Evolutionary conservation across 2,797 vertebrate species (phyloP), one percentile per base, ranked within the genome.

Genomic region (Hipposideros larvatus): DNA sequence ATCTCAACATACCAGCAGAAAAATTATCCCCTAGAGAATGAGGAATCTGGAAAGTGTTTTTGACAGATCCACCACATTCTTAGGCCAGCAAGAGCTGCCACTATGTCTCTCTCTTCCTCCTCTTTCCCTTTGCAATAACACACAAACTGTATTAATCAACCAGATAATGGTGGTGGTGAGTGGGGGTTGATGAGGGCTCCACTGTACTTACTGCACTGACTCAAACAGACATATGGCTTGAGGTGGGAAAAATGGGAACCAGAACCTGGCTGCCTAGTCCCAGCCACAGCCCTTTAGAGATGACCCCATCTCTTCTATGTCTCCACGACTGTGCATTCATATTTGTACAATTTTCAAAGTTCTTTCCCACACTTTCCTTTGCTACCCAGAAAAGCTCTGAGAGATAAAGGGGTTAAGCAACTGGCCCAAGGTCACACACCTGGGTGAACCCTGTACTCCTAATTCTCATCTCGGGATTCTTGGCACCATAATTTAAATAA

Each of bases 21-120:
- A 91, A 94, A 94, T 37, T 95, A 94, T 89, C 88, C 96, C 96
- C 95, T 21, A 71, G 95, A 97, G 80, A 97, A 84, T 71, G 7
- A 18, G 48, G 19, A 91, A 73, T 71, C 96, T 98, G 84, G 83
- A 97, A 97, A 84, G 53, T 96, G 90, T 97, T 97, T 97, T 79
- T 87, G 95, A 95, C 95, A 97, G 95, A 95, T 92, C 90, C 93
- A 86, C 95, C 68, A 19, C 95, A 93, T 87, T 65, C 84, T 94
- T 96, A 74, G 43, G 53, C 37, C 43, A 77, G 28, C 78, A 89
- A 94, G 94, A 41, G 55, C 91, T 86, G 61, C 59, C 59, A 75
- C 15, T 92, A 96, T 79, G 84, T 91, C 79, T 55, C 63, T 96
- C 43, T 53, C 79, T 46, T 88, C 90, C 70, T 55, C 75, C 65